Base-by-base conservation (phyloP, 2,113 vertebrate genomes). In the Numida meleagris region DNA sequence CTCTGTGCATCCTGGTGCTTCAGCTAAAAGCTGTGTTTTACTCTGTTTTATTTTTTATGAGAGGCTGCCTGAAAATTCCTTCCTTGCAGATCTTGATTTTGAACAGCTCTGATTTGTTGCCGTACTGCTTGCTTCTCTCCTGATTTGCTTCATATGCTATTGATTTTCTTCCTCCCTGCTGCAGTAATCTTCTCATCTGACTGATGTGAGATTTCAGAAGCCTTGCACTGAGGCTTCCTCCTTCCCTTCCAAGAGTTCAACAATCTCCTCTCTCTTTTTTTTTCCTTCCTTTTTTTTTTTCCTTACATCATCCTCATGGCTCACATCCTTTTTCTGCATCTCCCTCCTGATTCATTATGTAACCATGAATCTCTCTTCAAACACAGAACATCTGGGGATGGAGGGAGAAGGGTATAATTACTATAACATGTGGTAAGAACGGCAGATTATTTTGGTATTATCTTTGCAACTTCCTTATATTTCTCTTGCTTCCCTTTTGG, bases 331-430 rank as follows among this genome's bases (percentile, higher is more conserved):
- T 89, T 70, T 68, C 73, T 61, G 73, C 65, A 51, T 91, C 88
- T 95, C 94, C 93, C 91, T 80, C 88, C 94, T 95, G 94, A 93
- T 94, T 78, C 95, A 93, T 95, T 95, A 65, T 88, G 91, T 72
- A 81, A 91, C 91, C 93, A 93, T 94, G 95, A 96, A 93, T 95
- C 95, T 95, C 94, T 88, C 85, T 72, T 93, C 91, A 88, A 97
- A 74, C 91, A 55, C 42, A 8, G 87, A 90, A 89, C 94, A 95
- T 96, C 95, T 96, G 96, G 94, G 68, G 94, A n/a, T 40, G 91
- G 85, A 91, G 72, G 85, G 57, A 79, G 82, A 88, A 51, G 65
- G 51, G 34, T 61, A 5, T 96, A 88, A 97, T 96, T 72, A 58
- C 91, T 97, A 72, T 91, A 95, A 93, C 96, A 95, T 71, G 70